phyloP scores from a whole-genome alignment of 2,888 invertebrate species.

The Colletes collaris region DNA sequence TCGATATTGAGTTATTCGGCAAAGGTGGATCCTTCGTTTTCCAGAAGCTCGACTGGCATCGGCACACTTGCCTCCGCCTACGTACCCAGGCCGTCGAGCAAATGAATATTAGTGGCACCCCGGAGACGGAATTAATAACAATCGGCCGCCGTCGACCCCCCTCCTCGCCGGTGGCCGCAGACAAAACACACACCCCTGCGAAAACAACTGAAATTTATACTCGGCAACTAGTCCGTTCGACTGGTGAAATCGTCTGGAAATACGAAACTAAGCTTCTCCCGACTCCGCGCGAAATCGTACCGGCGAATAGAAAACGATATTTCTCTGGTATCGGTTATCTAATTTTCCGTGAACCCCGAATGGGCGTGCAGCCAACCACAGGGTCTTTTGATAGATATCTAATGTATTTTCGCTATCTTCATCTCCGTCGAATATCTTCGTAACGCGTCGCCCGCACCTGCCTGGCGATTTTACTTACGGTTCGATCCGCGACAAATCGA shows the following conservation, averaged over 20 bases:
- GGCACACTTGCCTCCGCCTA: constrained; percentile 53
- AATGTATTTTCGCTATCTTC: constrained; percentile 1
- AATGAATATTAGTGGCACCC: constrained; percentile 82
- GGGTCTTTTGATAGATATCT: constrained; percentile 11
- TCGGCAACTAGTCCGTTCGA: constrained; percentile 49
- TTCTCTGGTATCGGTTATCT: constrained; percentile 49
- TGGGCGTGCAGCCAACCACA: constrained; percentile 26
- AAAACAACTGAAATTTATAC: constrained; percentile 65
- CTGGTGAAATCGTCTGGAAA: constrained; percentile 57
- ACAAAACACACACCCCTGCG: constrained; percentile 63
- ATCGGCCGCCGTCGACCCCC: constrained; percentile 63
- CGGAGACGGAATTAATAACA: constrained; percentile 80
- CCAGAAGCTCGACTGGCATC: constrained; percentile 56
- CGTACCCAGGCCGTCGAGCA: constrained; percentile 70
- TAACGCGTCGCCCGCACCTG: no score
- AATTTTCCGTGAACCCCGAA: constrained; percentile 52
- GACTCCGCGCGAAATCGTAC: constrained; percentile 34
- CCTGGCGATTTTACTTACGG: no score
- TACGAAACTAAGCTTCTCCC: constrained; percentile 49
- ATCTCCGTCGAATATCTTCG: neutral
- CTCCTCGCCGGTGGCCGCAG: constrained; percentile 56
- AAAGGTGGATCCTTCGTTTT: constrained; percentile 69
- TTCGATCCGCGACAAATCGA: no score
- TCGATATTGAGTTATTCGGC: constrained; percentile 81
- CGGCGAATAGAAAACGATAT: constrained; percentile 45